Evolutionary conservation across 92 coral and sea anemone species (phyloP), one percentile per base, ranked within the genome.

Genomic region (Palythoa caribaeorum): DNA sequence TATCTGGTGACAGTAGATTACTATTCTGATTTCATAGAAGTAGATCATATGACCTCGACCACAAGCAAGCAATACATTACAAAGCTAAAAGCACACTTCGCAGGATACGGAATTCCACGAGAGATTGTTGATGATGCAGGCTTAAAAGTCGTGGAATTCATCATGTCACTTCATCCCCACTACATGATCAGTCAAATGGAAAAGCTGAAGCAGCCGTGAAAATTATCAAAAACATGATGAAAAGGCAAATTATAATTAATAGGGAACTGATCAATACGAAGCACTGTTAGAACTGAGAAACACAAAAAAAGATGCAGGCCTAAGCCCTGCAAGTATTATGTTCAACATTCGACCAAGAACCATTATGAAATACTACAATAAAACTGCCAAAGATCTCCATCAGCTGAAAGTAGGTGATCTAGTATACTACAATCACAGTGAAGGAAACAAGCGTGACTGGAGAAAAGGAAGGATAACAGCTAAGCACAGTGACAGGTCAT

Each of bases 401-500:
- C 16, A 2, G 65, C 11, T 57, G 11, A 57, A 57, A 57, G 63
- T 57, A 57, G 65, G n/a, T 57, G 8, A 57, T 19, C 71, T 3
- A 16, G 71, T 65, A 19, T 65, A 65, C 71, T 65, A 19, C 71
- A 65, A 65, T 15, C 71, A 65, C 71, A 65, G 71, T 65, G 71
- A 65, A 17, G 71, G 71, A 21, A 65, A 65, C 71, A 63, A 63
- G 38, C 38, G 71, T 65, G 21, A 65, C 71, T 65, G 71, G 71
- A 65, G 38, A 65, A 19, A 65, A 19, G 9, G 71, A 65, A 65
- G n/a, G 36, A 15, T 65, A 17, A 65, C 9, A 65, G 38, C 71
- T 65, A 16, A 65, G 38, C 5, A 65, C 71, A 65, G 71, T 36
- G 71, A 65, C 21, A 17, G 5, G 37, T 65, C 71, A 65, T 65